Conservation (phyloP, 2,797 vertebrate species). For the Etheostoma perlongum region DNA sequence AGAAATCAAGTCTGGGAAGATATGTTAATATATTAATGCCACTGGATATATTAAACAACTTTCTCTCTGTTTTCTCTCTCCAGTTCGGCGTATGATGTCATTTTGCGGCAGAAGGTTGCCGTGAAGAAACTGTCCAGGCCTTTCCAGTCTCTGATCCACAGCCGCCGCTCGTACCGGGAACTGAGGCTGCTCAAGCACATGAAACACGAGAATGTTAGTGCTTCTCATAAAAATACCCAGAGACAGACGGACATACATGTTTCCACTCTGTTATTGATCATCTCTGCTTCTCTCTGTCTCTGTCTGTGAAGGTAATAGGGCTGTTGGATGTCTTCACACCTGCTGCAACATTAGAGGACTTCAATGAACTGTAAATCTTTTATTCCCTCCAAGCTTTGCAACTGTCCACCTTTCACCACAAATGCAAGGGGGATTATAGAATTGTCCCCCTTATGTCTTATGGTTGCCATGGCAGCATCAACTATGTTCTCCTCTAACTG, state of each 20-base stretch:
- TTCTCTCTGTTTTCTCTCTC: neutral
- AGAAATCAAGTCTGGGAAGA: neutral
- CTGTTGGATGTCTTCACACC: conserved; percentile 98
- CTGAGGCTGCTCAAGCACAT: conserved; percentile 97
- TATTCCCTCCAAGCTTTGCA: conserved; percentile 16
- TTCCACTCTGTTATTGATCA: conserved; percentile 51
- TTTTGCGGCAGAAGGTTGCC: conserved; percentile 90
- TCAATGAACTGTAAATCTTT: conserved; percentile 94
- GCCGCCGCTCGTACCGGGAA: conserved; percentile 96
- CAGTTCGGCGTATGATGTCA: conserved; percentile 93
- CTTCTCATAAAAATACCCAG: conserved; percentile 20
- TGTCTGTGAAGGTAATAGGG: conserved; percentile 90
- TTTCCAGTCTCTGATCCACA: conserved; percentile 97
- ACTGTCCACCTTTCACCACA: conserved; percentile 6
- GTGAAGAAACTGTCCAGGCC: conserved; percentile 98
- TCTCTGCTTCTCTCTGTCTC: conserved; percentile 37
- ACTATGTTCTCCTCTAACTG: conserved; percentile 22
- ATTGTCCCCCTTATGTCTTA: conserved; percentile 46
- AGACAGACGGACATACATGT: conserved; percentile 11
- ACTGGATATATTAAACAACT: neutral
- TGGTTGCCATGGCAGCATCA: conserved; percentile 65
- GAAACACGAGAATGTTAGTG: conserved; percentile 98
- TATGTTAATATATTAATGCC: neutral
- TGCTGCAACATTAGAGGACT: conserved; percentile 91
- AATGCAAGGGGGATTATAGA: conserved; percentile 24